phyloP scores from a whole-genome alignment of 2,113 vertebrate genomes.

The Parotia lawesii region DNA sequence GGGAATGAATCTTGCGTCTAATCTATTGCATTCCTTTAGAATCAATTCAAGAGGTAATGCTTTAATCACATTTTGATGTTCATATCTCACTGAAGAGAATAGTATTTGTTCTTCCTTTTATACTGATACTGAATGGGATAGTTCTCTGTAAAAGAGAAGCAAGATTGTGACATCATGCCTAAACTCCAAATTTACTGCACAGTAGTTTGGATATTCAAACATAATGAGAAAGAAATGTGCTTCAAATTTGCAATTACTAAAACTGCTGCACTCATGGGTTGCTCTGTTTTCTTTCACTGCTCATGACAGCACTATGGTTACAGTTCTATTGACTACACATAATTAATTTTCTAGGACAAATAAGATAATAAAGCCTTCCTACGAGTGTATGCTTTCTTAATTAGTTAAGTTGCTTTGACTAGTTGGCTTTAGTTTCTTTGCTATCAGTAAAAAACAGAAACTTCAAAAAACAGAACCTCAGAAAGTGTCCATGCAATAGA shows the following conservation, averaged over 20 bases:
- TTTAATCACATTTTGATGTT: not conserved
- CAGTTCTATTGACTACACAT: not conserved
- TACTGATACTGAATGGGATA: not conserved
- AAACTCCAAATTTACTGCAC: not conserved
- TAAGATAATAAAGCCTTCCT: not conserved
- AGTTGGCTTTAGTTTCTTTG: not conserved
- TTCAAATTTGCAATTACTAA: not conserved
- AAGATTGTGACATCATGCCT: not conserved
- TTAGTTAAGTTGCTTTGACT: not conserved
- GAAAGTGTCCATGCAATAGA: not conserved
- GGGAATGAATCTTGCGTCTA: not conserved
- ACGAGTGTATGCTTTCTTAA: not conserved
- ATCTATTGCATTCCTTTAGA: not conserved
- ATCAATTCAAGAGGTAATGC: not conserved
- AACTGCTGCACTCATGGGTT: not conserved
- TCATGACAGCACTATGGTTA: not conserved
- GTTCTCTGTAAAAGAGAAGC: not conserved
- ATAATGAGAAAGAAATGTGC: not conserved
- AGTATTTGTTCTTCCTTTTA: not conserved
- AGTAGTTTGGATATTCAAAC: not conserved
- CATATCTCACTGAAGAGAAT: not conserved
- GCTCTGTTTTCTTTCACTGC: not conserved
- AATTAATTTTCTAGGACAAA: constrained; percentile 22
- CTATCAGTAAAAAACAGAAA: not conserved
- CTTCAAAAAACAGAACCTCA: not conserved